Conservation (phyloP, 2,888 invertebrate species). For the Eurois occulta region DNA sequence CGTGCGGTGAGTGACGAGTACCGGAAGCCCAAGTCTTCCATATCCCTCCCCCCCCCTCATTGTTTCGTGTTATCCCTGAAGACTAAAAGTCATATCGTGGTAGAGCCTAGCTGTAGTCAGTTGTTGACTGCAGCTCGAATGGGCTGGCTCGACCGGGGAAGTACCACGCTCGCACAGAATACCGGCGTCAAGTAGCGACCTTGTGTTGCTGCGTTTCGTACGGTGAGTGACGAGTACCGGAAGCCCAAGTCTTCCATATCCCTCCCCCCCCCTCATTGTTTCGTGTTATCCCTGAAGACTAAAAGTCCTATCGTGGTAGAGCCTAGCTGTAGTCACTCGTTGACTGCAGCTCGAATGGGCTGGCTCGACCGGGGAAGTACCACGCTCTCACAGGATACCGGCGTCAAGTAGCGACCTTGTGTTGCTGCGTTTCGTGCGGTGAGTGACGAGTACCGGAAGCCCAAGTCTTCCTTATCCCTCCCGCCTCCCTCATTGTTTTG, state of each 20-base stretch:
- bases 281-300: not conserved
- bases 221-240: not conserved
- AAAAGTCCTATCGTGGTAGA: conserved; percentile 7
- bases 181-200: not conserved
- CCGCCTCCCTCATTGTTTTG: not conserved
- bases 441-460: conserved; percentile 14
- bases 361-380: conserved; percentile 42
- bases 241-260: not conserved
- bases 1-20: too few species aligned
- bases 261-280: not conserved
- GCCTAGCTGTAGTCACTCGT: conserved; percentile 6
- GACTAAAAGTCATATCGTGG: too few species aligned
- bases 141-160: conserved; percentile 45
- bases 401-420: not conserved
- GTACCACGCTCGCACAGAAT: conserved; percentile 21
- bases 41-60: too few species aligned
- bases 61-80: not conserved
- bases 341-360: conserved; percentile 26
- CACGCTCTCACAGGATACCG: conserved; percentile 37
- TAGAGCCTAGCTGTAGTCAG: too few species aligned
- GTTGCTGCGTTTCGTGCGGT: conserved; percentile 21
- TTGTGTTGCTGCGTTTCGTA: too few species aligned
- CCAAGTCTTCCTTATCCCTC: not conserved
- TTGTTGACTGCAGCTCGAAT: not conserved
- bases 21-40: too few species aligned